A percentile compares a stretch with the other conserved stretches of the same genome.
These are phyloP conservation scores for Hapalemur alaotrensis DNA, from an alignment of 2,797 vertebrate species.

Conservation along the genomic window DNA sequence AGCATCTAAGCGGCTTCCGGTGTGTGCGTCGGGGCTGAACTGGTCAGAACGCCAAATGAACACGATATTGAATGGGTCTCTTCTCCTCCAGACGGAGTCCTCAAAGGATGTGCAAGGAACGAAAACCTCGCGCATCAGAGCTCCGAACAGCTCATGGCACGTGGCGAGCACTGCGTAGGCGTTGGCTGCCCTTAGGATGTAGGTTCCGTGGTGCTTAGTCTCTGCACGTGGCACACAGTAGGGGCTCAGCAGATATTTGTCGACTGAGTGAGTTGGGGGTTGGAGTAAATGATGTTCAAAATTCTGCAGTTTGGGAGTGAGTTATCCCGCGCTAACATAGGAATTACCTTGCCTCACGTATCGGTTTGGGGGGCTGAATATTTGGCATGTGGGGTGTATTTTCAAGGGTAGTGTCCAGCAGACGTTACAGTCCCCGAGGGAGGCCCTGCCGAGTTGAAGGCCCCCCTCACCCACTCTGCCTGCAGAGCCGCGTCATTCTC, in stretches of 20 bases:
- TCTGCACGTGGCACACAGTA: not conserved
- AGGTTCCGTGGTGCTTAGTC: not conserved
- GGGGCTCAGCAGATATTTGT: not conserved
- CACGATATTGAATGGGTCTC: not conserved
- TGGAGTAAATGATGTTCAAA: not conserved
- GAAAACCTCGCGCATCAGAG: not conserved
- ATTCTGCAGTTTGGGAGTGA: no score
- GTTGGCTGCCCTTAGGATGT: no score
- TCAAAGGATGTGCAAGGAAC: not conserved
- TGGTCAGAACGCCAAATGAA: not conserved
- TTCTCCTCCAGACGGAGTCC: not conserved
- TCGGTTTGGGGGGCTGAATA: not conserved
- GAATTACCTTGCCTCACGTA: not conserved
- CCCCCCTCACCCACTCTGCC: not conserved
- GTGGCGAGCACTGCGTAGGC: not conserved
- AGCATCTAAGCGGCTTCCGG: fast-evolving
- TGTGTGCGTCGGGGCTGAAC: not conserved
- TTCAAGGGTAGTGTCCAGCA: not conserved
- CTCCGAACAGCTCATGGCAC: not conserved
- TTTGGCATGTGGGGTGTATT: not conserved
- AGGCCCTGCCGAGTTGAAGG: not conserved
- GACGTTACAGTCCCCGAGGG: not conserved
- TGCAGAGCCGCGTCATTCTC: not conserved
- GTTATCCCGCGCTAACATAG: not conserved
- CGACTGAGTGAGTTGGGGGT: not conserved